Evolutionary conservation across 2,888 invertebrate species (phyloP), one percentile per base, ranked within the genome.

Genomic region (Meiosimyza platycephala): DNA sequence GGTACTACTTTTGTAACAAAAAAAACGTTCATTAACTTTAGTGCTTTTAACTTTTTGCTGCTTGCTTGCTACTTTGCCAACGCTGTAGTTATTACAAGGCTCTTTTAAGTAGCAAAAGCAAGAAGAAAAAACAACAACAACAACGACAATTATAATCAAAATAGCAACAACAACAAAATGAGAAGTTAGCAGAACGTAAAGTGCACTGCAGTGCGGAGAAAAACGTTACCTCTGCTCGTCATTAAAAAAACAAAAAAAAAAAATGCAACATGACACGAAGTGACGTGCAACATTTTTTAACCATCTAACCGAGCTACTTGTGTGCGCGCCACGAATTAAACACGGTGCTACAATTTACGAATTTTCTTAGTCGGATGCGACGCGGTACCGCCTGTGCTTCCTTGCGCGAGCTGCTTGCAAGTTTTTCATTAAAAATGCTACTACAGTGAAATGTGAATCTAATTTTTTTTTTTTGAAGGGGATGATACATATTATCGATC

Each of bases 251-350:
- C 33, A 59, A 28, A 11, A 22, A 16, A 7, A 48, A 22, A 57
- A 50, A 57, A 15, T 33, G 54, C 54, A 63, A 47, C 54, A 52
- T 70, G 62, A 40, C 47, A 54, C 70, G 11, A 50, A 40, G 59
- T 54, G 70, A 63, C 63, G 54, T 48, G 60, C 60, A 60, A 50
- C 59, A 66, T 72, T 72, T 59, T 60, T 65, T 40, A 33, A 59
- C 40, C 66, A 66, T 66, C 18, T 13, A n/a, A 28, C 28, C n/a
- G 28, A n/a, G 33, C 18, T 22, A 22, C 57, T 33, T 71, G 54
- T 64, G 68, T 48, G 57, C 15, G 63, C 63, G 62, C 70, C 62
- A 62, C 70, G 54, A 70, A 70, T 70, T 70, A 70, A 70, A 63
- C 63, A 40, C 9, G 40, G 40, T 40, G 22, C 70, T 54, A 52